These are phyloP conservation scores for Champsocephalus gunnari DNA, from an alignment of 2,797 vertebrate genomes.

Conservation along the genomic window DNA sequence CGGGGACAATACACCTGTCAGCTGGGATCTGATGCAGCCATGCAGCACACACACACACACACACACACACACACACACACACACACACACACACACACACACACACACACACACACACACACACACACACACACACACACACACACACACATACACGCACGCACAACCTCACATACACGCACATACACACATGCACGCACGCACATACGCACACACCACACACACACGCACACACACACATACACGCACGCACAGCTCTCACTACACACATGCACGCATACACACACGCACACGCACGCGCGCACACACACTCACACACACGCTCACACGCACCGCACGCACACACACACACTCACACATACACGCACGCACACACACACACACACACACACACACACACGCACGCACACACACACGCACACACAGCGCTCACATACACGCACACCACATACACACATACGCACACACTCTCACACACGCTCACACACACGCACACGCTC, in stretches of 20 bases:
- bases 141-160: neutral
- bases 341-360: constrained; percentile 71
- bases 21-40: constrained; percentile 89
- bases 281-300: neutral
- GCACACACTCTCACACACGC: too few species aligned
- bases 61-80: neutral
- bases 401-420: too few species aligned
- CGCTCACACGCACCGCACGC: constrained; percentile 53
- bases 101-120: constrained; percentile 51
- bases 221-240: too few species aligned
- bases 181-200: too few species aligned
- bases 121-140: constrained; percentile 69
- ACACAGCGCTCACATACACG: too few species aligned
- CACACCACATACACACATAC: too few species aligned
- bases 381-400: too few species aligned
- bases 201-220: too few species aligned
- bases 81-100: neutral
- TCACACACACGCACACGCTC: too few species aligned
- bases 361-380: too few species aligned
- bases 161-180: too few species aligned
- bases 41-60: constrained; percentile 77
- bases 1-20: constrained; percentile 93
- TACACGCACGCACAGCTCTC: too few species aligned
- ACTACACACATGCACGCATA: neutral
- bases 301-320: constrained; percentile 32